Evolutionary conservation across 2,113 vertebrate species (phyloP).

Genomic region (Deroptyus accipitrinus): DNA sequence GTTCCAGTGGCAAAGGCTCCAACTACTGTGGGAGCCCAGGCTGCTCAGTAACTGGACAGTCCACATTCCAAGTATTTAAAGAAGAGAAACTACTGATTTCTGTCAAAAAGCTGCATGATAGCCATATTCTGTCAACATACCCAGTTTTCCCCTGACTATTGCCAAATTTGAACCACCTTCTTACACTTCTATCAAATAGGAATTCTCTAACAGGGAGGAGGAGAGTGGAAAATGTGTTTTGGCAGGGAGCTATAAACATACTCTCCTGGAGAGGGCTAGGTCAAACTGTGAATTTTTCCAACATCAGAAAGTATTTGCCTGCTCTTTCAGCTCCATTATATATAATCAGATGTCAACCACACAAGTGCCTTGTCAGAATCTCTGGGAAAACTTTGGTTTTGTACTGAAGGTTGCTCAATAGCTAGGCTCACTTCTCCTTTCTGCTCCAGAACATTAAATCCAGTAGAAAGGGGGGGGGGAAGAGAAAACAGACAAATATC

Average conservation of each 20-base stretch:
- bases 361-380: neutral
- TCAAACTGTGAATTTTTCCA: neutral
- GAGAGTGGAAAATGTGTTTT: neutral
- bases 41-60: fast-evolving
- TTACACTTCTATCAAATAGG: neutral
- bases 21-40: neutral
- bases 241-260: neutral
- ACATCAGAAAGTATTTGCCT: neutral
- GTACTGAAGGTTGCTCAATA: neutral
- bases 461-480: neutral
- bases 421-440: neutral
- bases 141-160: fast-evolving
- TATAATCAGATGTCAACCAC: neutral
- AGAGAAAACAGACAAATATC: neutral
- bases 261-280: neutral
- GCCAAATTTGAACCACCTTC: neutral
- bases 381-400: neutral
- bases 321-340: neutral
- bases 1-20: neutral
- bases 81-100: neutral
- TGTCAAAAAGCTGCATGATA: neutral
- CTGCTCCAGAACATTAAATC: neutral
- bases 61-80: neutral
- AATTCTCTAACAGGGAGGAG: neutral
- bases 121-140: neutral